phyloP scores from a whole-genome alignment of 2,888 invertebrate species.

The Phengaris arion region DNA sequence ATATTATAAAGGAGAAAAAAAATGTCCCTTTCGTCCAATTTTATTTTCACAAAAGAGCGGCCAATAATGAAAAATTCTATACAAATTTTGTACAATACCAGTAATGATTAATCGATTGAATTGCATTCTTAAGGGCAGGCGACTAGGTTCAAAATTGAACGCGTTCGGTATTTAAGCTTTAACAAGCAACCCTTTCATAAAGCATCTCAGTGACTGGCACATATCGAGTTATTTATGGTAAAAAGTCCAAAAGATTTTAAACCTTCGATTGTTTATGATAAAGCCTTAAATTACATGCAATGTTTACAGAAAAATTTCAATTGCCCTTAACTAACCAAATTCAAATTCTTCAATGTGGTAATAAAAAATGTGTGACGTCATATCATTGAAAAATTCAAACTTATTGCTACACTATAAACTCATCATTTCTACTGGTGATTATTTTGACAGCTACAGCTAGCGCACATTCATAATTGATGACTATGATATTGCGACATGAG shows the following conservation, averaged over 20 bases:
- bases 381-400: not conserved
- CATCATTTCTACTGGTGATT: slow-evolving; percentile 4
- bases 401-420: not conserved
- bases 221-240: slow-evolving; percentile 37
- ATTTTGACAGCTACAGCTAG: not conserved
- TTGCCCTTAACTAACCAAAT: slow-evolving; percentile 24
- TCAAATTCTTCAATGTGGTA: slow-evolving; percentile 7
- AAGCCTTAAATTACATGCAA: slow-evolving; percentile 1
- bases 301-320: slow-evolving; percentile 6
- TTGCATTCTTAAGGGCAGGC: not conserved
- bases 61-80: slow-evolving; percentile 28
- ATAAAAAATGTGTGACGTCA: slow-evolving; percentile 5
- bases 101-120: not conserved
- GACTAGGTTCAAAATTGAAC: not conserved
- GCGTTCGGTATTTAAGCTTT: not conserved
- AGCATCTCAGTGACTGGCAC: slow-evolving; percentile 38
- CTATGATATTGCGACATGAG: not conserved
- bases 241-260: slow-evolving; percentile 4
- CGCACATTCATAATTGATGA: not conserved
- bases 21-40: slow-evolving; percentile 26
- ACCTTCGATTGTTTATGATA: slow-evolving; percentile 21
- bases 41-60: slow-evolving; percentile 27
- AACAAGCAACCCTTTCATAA: slow-evolving; percentile 40
- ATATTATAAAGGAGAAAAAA: slow-evolving; percentile 28
- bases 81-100: slow-evolving; percentile 26